Evolutionary conservation across 1,140 invertebrate species (phyloP).

Genomic region (Sitophilus oryzae): DNA sequence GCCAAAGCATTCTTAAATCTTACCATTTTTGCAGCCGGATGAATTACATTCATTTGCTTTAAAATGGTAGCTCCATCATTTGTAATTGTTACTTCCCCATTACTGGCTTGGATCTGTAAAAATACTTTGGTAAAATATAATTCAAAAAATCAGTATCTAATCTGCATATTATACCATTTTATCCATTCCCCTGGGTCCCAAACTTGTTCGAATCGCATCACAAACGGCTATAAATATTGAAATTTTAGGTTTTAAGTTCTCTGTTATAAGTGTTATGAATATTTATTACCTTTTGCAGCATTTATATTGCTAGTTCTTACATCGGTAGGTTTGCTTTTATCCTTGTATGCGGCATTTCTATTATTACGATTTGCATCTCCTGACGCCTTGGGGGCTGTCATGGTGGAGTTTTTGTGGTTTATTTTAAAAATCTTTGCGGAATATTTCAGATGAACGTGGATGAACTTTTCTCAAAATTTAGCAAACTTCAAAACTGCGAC

Average conservation of each 20-base stretch:
- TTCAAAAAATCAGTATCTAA: neutral
- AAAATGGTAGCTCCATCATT: conserved; percentile 99
- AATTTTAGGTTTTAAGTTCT: too few species aligned
- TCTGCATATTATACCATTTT: conserved; percentile 79
- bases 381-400: conserved; percentile 39
- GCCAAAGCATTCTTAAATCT: conserved; percentile 13
- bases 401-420: conserved; percentile 30
- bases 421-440: neutral
- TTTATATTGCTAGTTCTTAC: conserved; percentile 94
- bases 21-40: conserved; percentile 99
- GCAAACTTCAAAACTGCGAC: too few species aligned
- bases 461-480: neutral
- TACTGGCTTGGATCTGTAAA: conserved; percentile 84
- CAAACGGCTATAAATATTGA: conserved; percentile 77
- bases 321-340: conserved; percentile 91
- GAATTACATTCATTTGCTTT: conserved; percentile 97
- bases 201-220: conserved; percentile 96
- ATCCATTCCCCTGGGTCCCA: conserved; percentile 98
- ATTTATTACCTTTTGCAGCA: conserved; percentile 89
- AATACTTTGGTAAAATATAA: conserved; percentile 10
- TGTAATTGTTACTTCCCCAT: conserved; percentile 98
- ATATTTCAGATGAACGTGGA: neutral
- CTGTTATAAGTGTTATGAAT: conserved; percentile 1
- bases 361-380: conserved; percentile 43
- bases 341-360: conserved; percentile 59